Evolutionary conservation across 2,797 vertebrate genomes (phyloP).

Genomic region (Onychomys torridus): DNA sequence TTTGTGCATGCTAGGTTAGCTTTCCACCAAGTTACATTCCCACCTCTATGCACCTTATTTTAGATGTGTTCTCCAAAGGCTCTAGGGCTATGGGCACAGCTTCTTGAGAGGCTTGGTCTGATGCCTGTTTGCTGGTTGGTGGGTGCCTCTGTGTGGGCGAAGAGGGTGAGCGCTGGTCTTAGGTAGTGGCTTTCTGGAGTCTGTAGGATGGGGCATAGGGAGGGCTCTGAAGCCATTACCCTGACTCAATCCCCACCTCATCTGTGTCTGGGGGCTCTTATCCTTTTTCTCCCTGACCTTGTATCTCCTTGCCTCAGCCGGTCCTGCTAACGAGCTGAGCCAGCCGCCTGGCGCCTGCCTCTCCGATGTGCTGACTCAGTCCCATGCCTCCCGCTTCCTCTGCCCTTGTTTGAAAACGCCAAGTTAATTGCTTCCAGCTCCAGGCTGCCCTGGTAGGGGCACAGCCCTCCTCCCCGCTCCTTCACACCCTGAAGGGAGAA

Average conservation of each 20-base stretch:
- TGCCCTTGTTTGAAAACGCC: slow-evolving; percentile 73
- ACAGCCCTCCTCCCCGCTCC: background rate
- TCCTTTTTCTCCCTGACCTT: slow-evolving; percentile 66
- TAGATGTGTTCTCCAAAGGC: background rate
- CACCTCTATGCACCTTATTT: background rate
- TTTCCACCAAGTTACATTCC: background rate
- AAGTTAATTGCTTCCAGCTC: slow-evolving; percentile 78
- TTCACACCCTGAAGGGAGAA: background rate
- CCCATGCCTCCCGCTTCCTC: slow-evolving; percentile 66
- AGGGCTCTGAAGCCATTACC: background rate
- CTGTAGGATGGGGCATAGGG: background rate
- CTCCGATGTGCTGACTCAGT: slow-evolving; percentile 76
- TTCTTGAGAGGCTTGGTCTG: background rate
- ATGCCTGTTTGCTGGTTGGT: background rate
- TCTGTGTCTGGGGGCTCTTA: slow-evolving; percentile 25
- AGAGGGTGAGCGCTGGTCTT: background rate
- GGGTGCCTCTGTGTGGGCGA: background rate
- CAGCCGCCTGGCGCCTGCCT: slow-evolving; percentile 63
- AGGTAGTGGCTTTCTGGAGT: background rate
- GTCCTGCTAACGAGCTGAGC: slow-evolving; percentile 78
- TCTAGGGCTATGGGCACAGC: background rate
- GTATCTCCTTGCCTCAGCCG: slow-evolving; percentile 64
- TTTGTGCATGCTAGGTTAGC: background rate
- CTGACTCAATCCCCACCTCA: background rate
- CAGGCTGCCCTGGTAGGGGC: slow-evolving; percentile 60